Evolutionary conservation across 2,113 vertebrate genomes (phyloP).

Genomic region (Agapornis roseicollis): DNA sequence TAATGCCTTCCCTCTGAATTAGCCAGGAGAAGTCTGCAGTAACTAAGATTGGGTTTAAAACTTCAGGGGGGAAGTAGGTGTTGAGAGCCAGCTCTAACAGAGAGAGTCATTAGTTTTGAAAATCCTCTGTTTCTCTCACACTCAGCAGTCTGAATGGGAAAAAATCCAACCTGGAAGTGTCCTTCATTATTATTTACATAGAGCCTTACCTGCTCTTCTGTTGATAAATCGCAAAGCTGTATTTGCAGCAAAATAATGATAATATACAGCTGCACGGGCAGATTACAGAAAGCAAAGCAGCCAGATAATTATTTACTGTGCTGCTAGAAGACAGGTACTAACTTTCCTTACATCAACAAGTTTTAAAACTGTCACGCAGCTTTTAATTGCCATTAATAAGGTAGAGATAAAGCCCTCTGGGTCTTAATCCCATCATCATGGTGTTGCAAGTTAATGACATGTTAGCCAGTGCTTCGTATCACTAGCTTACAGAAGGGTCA

Average conservation of each 20-base stretch:
- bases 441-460: constrained; percentile 67
- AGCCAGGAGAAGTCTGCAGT: neutral
- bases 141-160: neutral
- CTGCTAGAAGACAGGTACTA: constrained; percentile 20
- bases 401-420: constrained; percentile 61
- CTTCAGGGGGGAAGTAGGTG: neutral
- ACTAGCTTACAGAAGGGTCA: constrained; percentile 51
- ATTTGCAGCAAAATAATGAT: constrained; percentile 62
- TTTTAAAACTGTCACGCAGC: constrained; percentile 49
- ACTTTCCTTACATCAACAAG: constrained; percentile 65
- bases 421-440: constrained; percentile 60
- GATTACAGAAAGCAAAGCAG: constrained; percentile 54
- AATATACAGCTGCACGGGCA: constrained; percentile 62
- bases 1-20: neutral
- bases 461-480: constrained; percentile 56
- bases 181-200: constrained; percentile 68
- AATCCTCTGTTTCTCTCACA: constrained; percentile 11
- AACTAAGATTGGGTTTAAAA: neutral
- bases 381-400: constrained; percentile 73
- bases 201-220: constrained; percentile 62
- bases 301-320: constrained; percentile 56
- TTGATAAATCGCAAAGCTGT: constrained; percentile 68
- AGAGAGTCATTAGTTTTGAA: neutral
- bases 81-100: neutral
- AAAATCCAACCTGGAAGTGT: constrained; percentile 49